These are phyloP conservation scores for Anguilla japonica DNA, from an alignment of 2,113 vertebrate species.

Conservation along the genomic window DNA sequence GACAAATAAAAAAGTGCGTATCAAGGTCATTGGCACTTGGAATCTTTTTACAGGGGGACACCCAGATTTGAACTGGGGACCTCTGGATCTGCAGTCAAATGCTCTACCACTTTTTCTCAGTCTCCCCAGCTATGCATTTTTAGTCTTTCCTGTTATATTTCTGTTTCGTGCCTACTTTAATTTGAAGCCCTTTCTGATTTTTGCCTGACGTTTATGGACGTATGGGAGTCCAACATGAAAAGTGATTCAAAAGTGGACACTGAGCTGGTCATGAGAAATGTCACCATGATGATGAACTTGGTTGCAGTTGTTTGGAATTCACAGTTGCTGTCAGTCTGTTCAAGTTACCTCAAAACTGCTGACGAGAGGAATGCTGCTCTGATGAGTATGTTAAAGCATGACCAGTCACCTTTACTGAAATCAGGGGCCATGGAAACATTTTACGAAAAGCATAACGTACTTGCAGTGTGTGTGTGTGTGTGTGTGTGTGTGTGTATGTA, in stretches of 20 bases:
- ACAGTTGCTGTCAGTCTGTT: constrained; percentile 11
- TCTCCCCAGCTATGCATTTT: background rate
- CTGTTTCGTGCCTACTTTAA: background rate
- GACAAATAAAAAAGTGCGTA: no score
- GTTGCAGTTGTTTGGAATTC: constrained; percentile 9
- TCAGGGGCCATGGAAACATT: background rate
- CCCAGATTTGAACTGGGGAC: no score
- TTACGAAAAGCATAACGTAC: background rate
- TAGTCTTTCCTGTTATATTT: background rate
- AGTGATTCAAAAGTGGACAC: background rate
- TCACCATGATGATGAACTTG: background rate
- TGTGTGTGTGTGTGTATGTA: background rate
- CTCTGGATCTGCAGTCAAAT: no score
- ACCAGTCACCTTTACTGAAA: background rate
- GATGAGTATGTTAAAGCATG: background rate
- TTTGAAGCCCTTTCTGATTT: background rate
- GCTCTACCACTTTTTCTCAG: background rate
- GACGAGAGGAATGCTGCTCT: background rate
- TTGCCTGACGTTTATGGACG: no score
- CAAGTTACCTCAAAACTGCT: constrained; percentile 15
- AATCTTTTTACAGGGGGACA: no score
- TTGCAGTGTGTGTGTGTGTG: background rate
- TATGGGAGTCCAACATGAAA: background rate
- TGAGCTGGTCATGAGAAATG: background rate
- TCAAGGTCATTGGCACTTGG: no score